These are phyloP conservation scores for Nephrotoma appendiculata DNA, from an alignment of 2,888 invertebrate genomes.

Conservation along the genomic window DNA sequence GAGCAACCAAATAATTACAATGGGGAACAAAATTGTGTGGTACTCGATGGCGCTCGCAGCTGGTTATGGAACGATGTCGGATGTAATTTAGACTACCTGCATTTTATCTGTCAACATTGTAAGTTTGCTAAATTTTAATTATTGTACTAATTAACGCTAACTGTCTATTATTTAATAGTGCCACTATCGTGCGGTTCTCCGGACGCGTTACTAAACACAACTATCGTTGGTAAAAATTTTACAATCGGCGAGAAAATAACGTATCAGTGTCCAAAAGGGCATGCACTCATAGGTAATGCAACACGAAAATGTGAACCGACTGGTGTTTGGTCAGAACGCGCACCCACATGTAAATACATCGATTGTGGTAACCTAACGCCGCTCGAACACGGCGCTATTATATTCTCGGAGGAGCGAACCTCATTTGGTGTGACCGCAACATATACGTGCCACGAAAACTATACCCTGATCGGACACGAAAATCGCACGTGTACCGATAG, in stretches of 20 bases:
- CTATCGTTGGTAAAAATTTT: slow-evolving; percentile 54
- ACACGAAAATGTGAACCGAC: slow-evolving; percentile 52
- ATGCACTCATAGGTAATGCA: slow-evolving; percentile 57
- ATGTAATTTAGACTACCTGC: slow-evolving; percentile 81
- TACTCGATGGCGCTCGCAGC: slow-evolving; percentile 73
- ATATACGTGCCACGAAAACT: slow-evolving; percentile 71
- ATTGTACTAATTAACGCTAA: neutral
- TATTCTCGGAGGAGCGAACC: slow-evolving; percentile 51
- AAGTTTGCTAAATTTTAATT: neutral
- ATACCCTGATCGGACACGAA: slow-evolving; percentile 64
- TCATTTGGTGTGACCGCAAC: slow-evolving; percentile 63
- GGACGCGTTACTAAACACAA: slow-evolving; percentile 69
- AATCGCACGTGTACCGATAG: slow-evolving; percentile 57
- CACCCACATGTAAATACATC: slow-evolving; percentile 77
- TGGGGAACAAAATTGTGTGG: slow-evolving; percentile 90
- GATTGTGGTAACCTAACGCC: slow-evolving; percentile 58
- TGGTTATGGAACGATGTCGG: slow-evolving; percentile 95
- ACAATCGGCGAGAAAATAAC: slow-evolving; percentile 53
- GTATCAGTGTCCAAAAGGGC: slow-evolving; percentile 70
- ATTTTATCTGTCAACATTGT: slow-evolving; percentile 79
- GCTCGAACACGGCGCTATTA: slow-evolving; percentile 58
- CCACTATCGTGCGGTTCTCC: slow-evolving; percentile 81
- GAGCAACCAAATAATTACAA: slow-evolving; percentile 94
- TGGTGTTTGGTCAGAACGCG: slow-evolving; percentile 71
- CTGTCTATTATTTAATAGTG: slow-evolving; percentile 26